Percentiles rank a stretch among this genome's conserved stretches.
Conservation (phyloP, 2,888 invertebrate species). For the Latrodectus elegans region DNA sequence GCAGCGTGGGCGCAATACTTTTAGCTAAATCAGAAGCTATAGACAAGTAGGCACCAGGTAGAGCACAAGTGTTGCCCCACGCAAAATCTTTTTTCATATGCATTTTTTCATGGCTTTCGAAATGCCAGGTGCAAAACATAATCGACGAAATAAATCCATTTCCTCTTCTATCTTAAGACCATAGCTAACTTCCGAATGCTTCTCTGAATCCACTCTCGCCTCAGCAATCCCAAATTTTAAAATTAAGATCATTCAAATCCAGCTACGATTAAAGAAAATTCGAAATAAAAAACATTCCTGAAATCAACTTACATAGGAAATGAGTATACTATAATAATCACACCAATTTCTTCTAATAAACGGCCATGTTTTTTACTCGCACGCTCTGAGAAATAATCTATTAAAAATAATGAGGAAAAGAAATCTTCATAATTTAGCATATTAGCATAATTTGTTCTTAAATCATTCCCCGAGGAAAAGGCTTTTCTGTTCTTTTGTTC, state of each 20-base stretch:
- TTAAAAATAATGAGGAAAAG: conserved; percentile 41
- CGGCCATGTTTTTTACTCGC: conserved; percentile 68
- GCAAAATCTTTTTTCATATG: conserved; percentile 53
- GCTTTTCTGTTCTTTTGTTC: conserved; percentile 29
- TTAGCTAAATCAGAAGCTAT: conserved; percentile 68
- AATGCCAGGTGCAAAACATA: conserved; percentile 56
- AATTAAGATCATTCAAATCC: background rate
- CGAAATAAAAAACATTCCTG: conserved; percentile 35
- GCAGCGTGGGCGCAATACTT: conserved; percentile 69
- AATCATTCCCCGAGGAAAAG: conserved; percentile 44
- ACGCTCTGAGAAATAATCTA: conserved; percentile 51
- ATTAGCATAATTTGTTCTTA: conserved; percentile 63
- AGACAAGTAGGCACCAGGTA: conserved; percentile 66
- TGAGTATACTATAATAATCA: conserved; percentile 35
- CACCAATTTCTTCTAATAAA: conserved; percentile 61
- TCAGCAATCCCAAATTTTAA: conserved; percentile 4
- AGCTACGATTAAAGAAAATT: conserved; percentile 3
- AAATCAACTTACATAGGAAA: conserved; percentile 24
- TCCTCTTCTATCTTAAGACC: conserved; percentile 60
- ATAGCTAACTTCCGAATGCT: conserved; percentile 56
- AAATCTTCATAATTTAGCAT: conserved; percentile 63
- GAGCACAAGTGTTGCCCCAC: conserved; percentile 69
- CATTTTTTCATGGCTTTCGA: conserved; percentile 57
- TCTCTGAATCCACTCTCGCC: conserved; percentile 45
- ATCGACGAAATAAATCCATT: conserved; percentile 31